Evolutionary conservation across 2,797 vertebrate species (phyloP).

Genomic region (Salmo trutta): DNA sequence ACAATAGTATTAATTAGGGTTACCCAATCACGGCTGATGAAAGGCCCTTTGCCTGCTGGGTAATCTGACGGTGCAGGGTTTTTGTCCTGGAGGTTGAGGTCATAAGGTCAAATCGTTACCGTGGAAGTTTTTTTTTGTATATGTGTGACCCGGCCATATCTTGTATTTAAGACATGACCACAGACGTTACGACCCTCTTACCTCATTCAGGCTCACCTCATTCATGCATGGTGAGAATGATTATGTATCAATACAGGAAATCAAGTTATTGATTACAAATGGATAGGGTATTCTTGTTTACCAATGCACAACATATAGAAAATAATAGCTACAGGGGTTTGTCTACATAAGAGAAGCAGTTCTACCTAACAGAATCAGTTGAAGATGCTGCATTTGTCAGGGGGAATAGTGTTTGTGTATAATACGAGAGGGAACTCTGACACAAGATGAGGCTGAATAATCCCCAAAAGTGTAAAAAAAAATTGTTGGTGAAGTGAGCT

Average conservation of each 20-base stretch:
- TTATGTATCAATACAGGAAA: too few relatives aligned
- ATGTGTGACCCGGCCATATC: too few relatives aligned
- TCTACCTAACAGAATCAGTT: not conserved
- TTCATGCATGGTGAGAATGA: not conserved
- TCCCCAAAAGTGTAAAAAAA: conserved; percentile 15
- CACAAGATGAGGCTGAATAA: conserved; percentile 4
- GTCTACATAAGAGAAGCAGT: not conserved
- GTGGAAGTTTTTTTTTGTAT: not conserved
- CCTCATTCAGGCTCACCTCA: not conserved
- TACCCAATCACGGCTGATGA: not conserved
- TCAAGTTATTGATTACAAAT: not conserved
- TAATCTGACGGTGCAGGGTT: not conserved
- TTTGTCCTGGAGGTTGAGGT: conserved; percentile 2
- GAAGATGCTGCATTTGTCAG: not conserved
- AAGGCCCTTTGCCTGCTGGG: not conserved
- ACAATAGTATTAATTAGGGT: not conserved
- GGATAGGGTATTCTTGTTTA: too few relatives aligned
- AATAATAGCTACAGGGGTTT: too few relatives aligned
- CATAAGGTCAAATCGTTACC: conserved; percentile 15
- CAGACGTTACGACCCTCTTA: not conserved
- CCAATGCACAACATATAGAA: not conserved
- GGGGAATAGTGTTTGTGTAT: not conserved
- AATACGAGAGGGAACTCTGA: not conserved
- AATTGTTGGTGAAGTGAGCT: conserved; percentile 48
- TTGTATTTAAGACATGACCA: not conserved